Conservation (phyloP, 1,140 invertebrate genomes). For the Drosophila punjabiensis region DNA sequence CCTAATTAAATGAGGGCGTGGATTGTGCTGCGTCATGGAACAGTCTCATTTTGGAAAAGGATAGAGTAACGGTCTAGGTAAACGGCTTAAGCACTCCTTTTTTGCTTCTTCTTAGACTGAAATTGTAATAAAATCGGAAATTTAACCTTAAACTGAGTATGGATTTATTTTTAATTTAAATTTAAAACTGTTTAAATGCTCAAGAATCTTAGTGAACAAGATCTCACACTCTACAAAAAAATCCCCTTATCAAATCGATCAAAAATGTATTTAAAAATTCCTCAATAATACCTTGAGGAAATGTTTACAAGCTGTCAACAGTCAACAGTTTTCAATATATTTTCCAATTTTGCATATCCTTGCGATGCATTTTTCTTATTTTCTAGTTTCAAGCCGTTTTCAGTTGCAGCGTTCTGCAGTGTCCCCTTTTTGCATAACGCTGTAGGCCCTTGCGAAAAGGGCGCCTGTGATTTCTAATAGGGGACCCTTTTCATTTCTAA, state of each 20-base stretch:
- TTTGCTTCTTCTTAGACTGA: background rate
- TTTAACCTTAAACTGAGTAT: background rate
- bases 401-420: conserved; percentile 18
- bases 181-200: background rate
- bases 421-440: conserved; percentile 45
- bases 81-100: background rate
- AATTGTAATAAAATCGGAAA: background rate
- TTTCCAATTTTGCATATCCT: background rate
- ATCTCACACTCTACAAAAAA: background rate
- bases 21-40: conserved; percentile 62
- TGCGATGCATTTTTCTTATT: conserved; percentile 2
- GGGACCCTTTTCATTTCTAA: conserved; percentile 60
- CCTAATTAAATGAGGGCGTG: conserved; percentile 65
- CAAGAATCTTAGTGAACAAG: background rate
- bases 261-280: background rate
- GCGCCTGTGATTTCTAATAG: conserved; percentile 53
- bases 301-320: background rate
- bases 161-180: background rate
- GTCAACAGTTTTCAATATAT: background rate
- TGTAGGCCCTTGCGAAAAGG: conserved; percentile 15
- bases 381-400: background rate
- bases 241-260: no score
- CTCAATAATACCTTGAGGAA: background rate
- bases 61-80: background rate
- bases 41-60: conserved; percentile 14